Base-by-base conservation (phyloP, 2,113 vertebrate species). In the Scalopus aquaticus region DNA sequence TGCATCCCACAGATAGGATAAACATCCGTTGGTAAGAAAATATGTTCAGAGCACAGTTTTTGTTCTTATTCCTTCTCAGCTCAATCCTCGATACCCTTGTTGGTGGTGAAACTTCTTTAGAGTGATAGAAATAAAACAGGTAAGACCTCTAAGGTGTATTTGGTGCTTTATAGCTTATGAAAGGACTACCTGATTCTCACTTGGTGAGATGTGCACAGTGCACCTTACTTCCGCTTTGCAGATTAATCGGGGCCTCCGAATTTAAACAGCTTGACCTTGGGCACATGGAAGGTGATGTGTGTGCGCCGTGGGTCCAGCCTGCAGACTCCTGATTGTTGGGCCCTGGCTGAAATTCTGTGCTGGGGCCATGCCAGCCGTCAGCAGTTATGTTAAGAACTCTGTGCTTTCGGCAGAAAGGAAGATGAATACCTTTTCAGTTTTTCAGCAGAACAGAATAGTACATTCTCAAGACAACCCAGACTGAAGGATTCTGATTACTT, bases 401-500 rank as follows among this genome's bases (percentile, higher is more conserved):
- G 42, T 76, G 51, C 44, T 82, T 77, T 46, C 82, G 42, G 26
- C 30, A 90, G 44, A 82, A 76, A 93, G 70, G 32, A 88, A 80
- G 32, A 51, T 24, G 70, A 64, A 51, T 87, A 62, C 20, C 86
- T 42, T 64, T 60, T 94, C 30, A 80, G 16, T 32, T 91, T 91
- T 84, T 54, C 13, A 37, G 12, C n/a, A 67, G 37, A 93, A 13
- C 24, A 65, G 76, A 82, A 78, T 49, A 87, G 28, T 84, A 46
- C n/a, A 42, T 74, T 74, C 82, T 88, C 11, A 67, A 64, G 56
- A 76, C 88, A 24, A 37, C 58, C 15, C 10, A 60, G 20, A 22
- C 58, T 70, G 44, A 28, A 80, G 19, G 79, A 42, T 89, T 74
- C 70, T 79, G 44, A 9, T 85, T 96, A 95, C 72, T 77, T 72